Base-by-base conservation (phyloP, 2,888 invertebrate species). In the Pemphredon lugubris region DNA sequence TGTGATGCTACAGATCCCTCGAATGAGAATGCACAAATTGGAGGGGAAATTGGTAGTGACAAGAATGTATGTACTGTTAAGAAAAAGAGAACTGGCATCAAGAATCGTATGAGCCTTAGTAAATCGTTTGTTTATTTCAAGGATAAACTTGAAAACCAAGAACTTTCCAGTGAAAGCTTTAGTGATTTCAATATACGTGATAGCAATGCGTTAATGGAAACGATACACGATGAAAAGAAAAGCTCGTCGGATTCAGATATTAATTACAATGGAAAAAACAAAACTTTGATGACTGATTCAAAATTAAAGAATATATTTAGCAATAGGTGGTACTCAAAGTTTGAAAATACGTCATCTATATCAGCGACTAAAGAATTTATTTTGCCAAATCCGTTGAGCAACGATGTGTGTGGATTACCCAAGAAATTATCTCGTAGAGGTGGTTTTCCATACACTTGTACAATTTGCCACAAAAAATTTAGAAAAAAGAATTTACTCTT, bases 401-500 rank as follows among this genome's bases (percentile, higher is more conserved):
- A 18, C n/a, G 9, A 3, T 14, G 18, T 2, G 4, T 7, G 7
- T 11, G 40, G 23, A 21, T 7, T 23, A 14, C 5, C 20, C 9
- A 26, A 34, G 11, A 16, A 1, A 37, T 30, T 30, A 30, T 30
- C 9, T 9, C 0, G 5, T 21, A 3, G 7, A 20, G 7, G 13
- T 18, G 1, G 2, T 2, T 34, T 9, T 26, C 2, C 7, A 9
- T 48, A 50, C 6, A 2, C 2, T 20, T 64, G 64, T 20, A 11
- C 18, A 1, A 18, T 37, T 48, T 64, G 64, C 11, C 2, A 5
- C 2, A 67, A 37, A 26, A 26, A 1, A 3, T 67, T 42, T 44
- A 44, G 13, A 16, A 32, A 0, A 6, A 4, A 18, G 34, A 6
- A 1, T 1, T 0, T 1, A 0, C 44, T 63, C 16, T n/a, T 42